These are phyloP conservation scores for Laticauda colubrina DNA, from an alignment of 2,113 vertebrate species.

Conservation along the genomic window DNA sequence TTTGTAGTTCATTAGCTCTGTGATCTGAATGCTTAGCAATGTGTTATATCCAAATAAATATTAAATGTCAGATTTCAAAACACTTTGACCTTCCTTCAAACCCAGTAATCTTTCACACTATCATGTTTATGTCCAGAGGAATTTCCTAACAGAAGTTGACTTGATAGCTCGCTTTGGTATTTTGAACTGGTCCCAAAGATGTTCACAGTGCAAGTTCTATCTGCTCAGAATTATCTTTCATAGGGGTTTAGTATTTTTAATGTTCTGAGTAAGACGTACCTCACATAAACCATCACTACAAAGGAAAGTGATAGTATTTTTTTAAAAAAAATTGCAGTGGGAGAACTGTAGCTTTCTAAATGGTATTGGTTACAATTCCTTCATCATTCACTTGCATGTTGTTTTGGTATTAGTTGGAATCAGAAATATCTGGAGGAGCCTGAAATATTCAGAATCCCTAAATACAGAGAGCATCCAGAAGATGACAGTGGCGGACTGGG, in stretches of 20 bases:
- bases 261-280: background rate
- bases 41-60: constrained; percentile 69
- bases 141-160: background rate
- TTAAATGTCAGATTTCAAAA: constrained; percentile 49
- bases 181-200: background rate
- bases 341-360: background rate
- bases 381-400: background rate
- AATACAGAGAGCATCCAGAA: background rate
- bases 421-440: background rate
- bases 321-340: background rate
- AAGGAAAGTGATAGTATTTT: background rate
- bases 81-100: constrained; percentile 35
- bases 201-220: too few relatives aligned
- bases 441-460: background rate
- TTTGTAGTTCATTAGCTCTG: constrained; percentile 82
- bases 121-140: background rate
- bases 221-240: background rate
- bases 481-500: background rate
- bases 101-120: constrained; percentile 10
- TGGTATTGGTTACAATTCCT: background rate
- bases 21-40: constrained; percentile 73
- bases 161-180: background rate
- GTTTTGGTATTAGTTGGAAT: background rate
- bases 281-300: background rate
- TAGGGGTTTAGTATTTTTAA: background rate